These are phyloP conservation scores for Rallus crepitans DNA, from an alignment of 2,797 vertebrate species.

Conservation along the genomic window DNA sequence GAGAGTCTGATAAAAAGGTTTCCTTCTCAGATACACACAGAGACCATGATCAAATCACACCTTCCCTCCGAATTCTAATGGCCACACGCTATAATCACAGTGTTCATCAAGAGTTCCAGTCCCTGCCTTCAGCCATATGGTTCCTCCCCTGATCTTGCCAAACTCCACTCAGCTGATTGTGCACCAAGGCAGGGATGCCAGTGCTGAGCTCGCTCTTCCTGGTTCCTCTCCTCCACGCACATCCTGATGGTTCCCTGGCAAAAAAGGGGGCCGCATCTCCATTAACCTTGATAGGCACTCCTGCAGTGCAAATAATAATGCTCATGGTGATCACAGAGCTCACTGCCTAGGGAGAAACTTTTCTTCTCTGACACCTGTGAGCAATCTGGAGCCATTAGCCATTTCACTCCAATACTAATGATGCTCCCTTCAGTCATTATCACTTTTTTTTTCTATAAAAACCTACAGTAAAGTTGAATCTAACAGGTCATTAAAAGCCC, in stretches of 20 bases:
- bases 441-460: constrained; percentile 40
- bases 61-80: not conserved
- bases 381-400: constrained; percentile 59
- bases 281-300: constrained; percentile 50
- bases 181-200: not conserved
- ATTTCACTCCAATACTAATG: constrained; percentile 55
- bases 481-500: constrained; percentile 64
- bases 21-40: not conserved
- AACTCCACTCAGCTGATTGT: not conserved
- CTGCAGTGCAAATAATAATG: constrained; percentile 11
- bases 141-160: not conserved
- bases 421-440: constrained; percentile 69
- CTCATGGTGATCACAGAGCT: constrained; percentile 24
- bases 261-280: not conserved
- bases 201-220: not conserved
- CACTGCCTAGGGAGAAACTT: constrained; percentile 31
- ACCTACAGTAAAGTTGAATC: constrained; percentile 46
- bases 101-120: constrained; percentile 34
- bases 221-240: not conserved
- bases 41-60: not conserved
- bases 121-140: constrained; percentile 6
- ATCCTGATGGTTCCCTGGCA: rapidly evolving
- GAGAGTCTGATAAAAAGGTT: not conserved
- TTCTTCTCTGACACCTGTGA: constrained; percentile 52
- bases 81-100: not conserved